These are phyloP conservation scores for Calephelis nemesis DNA, from an alignment of 1,140 invertebrate genomes.

Conservation along the genomic window DNA sequence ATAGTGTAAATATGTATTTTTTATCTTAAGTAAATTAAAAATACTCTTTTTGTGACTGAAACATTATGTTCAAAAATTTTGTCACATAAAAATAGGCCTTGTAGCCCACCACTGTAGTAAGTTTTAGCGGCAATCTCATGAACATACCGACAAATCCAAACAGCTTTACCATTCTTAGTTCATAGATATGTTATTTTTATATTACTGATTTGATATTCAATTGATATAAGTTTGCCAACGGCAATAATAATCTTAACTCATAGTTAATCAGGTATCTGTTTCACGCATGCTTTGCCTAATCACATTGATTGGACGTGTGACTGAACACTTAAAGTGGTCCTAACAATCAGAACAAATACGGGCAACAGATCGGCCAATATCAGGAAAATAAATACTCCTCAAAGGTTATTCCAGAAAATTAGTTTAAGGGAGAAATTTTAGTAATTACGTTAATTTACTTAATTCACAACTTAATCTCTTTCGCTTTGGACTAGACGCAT, in stretches of 20 bases:
- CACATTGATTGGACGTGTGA: constrained; percentile 73
- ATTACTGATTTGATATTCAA: constrained; percentile 19
- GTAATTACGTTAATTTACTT: constrained; percentile 60
- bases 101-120: constrained; percentile 13
- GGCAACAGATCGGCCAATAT: constrained; percentile 27
- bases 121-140: background rate
- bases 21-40: constrained; percentile 35
- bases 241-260: constrained; percentile 31
- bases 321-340: constrained; percentile 76
- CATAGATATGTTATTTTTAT: constrained; percentile 1
- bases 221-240: constrained; percentile 29
- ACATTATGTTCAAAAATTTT: constrained; percentile 43
- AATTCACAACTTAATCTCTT: constrained; percentile 74
- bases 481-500: constrained; percentile 77
- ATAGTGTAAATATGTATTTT: constrained; percentile 75
- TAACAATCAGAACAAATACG: constrained; percentile 48
- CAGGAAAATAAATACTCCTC: constrained; percentile 33
- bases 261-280: constrained; percentile 58
- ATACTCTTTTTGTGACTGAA: constrained; percentile 38
- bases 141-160: background rate
- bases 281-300: constrained; percentile 75
- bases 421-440: constrained; percentile 47
- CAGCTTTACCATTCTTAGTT: background rate
- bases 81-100: constrained; percentile 3
- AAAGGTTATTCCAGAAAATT: constrained; percentile 30